Base-by-base conservation (phyloP, 2,888 invertebrate species). In the Beris chalybata region DNA sequence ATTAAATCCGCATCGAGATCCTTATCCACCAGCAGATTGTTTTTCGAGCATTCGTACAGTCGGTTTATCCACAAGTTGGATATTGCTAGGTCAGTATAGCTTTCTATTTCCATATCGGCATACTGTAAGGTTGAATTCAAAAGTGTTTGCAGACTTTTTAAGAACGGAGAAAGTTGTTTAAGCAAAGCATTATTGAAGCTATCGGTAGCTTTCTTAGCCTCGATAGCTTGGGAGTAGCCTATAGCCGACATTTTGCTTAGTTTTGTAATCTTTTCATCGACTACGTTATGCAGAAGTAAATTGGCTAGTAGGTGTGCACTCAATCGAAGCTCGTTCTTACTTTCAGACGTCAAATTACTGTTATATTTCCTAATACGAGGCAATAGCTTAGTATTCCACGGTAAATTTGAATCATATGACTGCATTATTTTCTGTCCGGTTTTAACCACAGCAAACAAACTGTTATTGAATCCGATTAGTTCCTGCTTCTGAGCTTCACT, bases 1-100 rank as follows among this genome's bases (percentile, higher is more conserved):
- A 86, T 78, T 2, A 87, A 79, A 68, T 86, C 85, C 58, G 85
- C 81, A 69, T 82, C 80, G 50, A 84, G 71, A 70, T 81, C 76
- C 71, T 77, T 78, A 29, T 74, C 69, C 6, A 73, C 67, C 12
- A 78, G 74, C 1, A 81, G 64, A 12, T 75, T 74, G 6, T 73
- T 69, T 65, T 76, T 74, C 0, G 79, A 71, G 2, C 73, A 72
- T 3, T 66, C 58, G 29, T 78, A 48, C 4, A 80, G 47, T 0
- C 80, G 76, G 71, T 79, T 80, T 6, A 76, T 74, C 80, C 80
- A 81, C 44, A 76, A 67, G 13, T 76, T 72, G 3, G 74, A 71
- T 1, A 76, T 75, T 0, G 77, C 67, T 3, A 78, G 65, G 5
- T 73, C 32, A 0, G 70, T 69, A 67, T 76, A 79, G 4, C 71